Evolutionary conservation across 1,140 invertebrate species (phyloP), one percentile per base, ranked within the genome.

Genomic region (Oncopeltus fasciatus): DNA sequence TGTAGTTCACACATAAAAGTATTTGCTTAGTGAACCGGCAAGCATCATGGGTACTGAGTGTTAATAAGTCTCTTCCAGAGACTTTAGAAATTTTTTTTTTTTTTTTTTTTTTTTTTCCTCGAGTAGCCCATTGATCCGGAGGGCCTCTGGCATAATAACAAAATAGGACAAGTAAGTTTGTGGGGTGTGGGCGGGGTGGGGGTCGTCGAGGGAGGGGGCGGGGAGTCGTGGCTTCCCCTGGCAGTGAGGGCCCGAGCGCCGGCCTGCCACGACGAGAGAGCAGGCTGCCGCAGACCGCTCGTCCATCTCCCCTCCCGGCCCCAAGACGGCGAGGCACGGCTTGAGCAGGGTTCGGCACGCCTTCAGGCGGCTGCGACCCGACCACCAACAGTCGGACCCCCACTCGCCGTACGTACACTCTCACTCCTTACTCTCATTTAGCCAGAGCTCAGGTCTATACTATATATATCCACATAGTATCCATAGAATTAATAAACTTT

Each of bases 351-450:
- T 51, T 57, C 59, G 61, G 26, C 47, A 57, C 53, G 28, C 72
- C 72, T 64, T 68, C 73, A 74, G 73, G 51, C 66, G 68, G 71
- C 65, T 72, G 76, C 75, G 74, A 12, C 24, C 49, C 20, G 49
- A 53, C 49, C 49, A 53, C 49, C 49, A 53, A 18, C 49, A 53
- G 18, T 24, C 20, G 14, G 24, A 12, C 16, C 49, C 49, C 20
- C 24, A 53, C 49, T 38, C 31, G 5, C 31, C 31, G 31, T 38
- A 38, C 31, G 31, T 38, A 38, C 31, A 14, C 31, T 14, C 31
- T 8, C 31, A 38, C 14, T 38, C 31, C 5, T 38, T 8, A 8
- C 31, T 8, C 31, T 38, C 31, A 5, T 38, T 38, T n/a, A n/a
- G n/a, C 31, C 14, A 38, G 31, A 14, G 31, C 31, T 38, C 14